phyloP scores from a whole-genome alignment of 2,113 vertebrate genomes.

The Crotalus horridus region DNA sequence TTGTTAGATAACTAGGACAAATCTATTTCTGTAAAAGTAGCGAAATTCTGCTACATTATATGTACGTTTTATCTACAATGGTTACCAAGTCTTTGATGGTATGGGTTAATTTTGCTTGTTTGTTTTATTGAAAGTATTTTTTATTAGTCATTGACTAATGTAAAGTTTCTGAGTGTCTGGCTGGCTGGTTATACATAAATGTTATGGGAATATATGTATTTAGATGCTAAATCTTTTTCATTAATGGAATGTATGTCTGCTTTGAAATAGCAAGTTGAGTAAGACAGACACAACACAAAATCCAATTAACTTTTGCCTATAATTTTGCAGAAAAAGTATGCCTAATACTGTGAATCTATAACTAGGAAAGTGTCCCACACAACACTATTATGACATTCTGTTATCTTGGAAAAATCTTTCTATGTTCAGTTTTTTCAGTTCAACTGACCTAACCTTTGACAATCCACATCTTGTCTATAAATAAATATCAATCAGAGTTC shows the following conservation, averaged over 20 bases:
- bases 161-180: background rate
- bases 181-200: background rate
- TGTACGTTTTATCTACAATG: background rate
- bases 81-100: background rate
- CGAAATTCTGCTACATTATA: background rate
- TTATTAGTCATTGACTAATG: background rate
- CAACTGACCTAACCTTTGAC: constrained; percentile 12
- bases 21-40: background rate
- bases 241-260: background rate
- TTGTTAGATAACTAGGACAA: background rate
- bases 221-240: background rate
- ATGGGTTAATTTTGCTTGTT: background rate
- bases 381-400: background rate
- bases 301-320: constrained; percentile 2
- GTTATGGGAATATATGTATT: background rate
- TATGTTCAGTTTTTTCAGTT: background rate
- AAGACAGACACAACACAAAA: background rate
- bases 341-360: background rate
- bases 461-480: background rate
- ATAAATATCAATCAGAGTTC: background rate
- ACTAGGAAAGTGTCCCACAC: background rate
- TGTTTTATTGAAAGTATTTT: background rate
- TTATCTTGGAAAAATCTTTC: background rate
- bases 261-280: constrained; percentile 3
- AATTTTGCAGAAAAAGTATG: rapidly evolving